Base-by-base conservation (phyloP, 2,797 vertebrate genomes). In the Acipenser oxyrinchus region DNA sequence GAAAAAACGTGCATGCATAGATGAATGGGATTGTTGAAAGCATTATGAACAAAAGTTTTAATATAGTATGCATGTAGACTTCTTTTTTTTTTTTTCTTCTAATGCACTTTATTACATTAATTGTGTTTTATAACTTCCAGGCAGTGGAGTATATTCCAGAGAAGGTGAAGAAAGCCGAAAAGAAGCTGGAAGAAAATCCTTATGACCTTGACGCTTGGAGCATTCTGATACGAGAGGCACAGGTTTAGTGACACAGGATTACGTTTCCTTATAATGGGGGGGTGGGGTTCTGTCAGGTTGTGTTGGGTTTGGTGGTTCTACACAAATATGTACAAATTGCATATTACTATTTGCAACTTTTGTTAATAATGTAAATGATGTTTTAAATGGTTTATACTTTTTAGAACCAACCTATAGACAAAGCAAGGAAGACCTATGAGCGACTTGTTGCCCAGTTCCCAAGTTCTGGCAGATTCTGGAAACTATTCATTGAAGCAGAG, bases 181-280 rank as follows among this genome's bases (percentile, higher is more conserved):
- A 98, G 95, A 99, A 99, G 93, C 92, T 99, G 92, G 97, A 99
- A 95, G 97, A 99, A 90, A 99, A 99, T 83, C 95, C 95, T 79
- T 99, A 96, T 95, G 97, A 99, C 93, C 95, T 99, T 93, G 96
- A 99, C 95, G 96, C 97, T 86, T 99, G 96, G 97, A 99, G 96
- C 96, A 99, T 99, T 96, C 97, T 99, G 94, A 99, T 99, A 98
- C 95, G 97, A 95, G 97, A 99, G 95, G 96, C 97, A 98, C 97
- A 99, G 97, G 97, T 99, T 99, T 99, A 98, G 96, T 99, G 94
- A 97, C 87, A 94, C 94, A 97, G 95, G 95, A 95, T 98, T 98
- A 96, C 92, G 92, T 98, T 92, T 97, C 89, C 84, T 93, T 92
- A 86, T 92, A 87, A 88, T 37, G 37, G 37, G 37, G 37, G 37